A percentile compares a stretch with the other conserved stretches of the same genome.
These are phyloP conservation scores for Brachypodius melanocephalos DNA, from an alignment of 2,113 vertebrate species.

Conservation along the genomic window DNA sequence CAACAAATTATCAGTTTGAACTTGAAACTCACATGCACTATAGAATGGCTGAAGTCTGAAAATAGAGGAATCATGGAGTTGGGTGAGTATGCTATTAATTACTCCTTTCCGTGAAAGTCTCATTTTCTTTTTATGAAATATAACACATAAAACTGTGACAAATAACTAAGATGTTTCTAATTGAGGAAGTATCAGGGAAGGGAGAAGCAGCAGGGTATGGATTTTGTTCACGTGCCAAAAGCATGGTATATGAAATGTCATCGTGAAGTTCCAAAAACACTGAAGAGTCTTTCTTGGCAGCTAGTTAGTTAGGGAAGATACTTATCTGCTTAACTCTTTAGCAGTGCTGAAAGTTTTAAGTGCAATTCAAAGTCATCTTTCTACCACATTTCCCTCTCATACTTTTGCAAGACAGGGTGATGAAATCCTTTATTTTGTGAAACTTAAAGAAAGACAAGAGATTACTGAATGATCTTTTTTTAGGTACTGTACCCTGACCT, in stretches of 20 bases:
- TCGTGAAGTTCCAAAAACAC: not conserved
- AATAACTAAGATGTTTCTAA: not conserved
- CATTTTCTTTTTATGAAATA: not conserved
- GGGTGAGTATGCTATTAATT: not conserved
- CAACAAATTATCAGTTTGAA: not conserved
- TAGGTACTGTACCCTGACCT: not conserved
- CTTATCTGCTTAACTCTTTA: not conserved
- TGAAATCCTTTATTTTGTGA: not conserved
- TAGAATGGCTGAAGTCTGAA: not conserved
- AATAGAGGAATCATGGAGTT: not conserved
- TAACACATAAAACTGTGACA: not conserved
- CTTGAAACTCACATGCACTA: not conserved
- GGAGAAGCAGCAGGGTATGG: not conserved
- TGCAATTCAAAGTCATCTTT: not conserved
- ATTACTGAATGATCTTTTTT: not conserved
- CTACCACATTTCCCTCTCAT: not conserved
- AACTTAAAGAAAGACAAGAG: not conserved
- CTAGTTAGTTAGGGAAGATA: not conserved
- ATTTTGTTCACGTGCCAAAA: not conserved
- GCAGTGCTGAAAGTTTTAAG: not conserved
- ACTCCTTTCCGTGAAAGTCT: not conserved
- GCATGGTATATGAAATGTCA: not conserved
- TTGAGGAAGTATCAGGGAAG: not conserved
- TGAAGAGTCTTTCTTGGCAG: not conserved
- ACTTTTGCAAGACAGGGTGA: accelerated